Conservation (phyloP, 2,797 vertebrate genomes). For the Geotrypetes seraphini region DNA sequence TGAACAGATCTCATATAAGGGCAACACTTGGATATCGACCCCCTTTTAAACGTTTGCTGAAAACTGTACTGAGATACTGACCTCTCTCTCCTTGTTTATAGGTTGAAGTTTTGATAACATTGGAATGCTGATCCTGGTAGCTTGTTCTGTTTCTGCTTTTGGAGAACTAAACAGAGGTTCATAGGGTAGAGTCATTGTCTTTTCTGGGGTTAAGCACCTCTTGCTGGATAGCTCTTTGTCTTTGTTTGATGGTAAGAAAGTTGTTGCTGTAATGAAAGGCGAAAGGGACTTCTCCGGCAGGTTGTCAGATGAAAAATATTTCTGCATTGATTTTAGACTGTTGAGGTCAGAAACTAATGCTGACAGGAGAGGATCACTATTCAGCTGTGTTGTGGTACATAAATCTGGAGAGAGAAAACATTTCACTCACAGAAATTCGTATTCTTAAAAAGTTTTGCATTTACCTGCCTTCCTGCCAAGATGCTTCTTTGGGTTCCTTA, state of each 20-base stretch:
- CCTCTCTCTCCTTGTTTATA: not conserved
- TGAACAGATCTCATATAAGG: too few relatives aligned
- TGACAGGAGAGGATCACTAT: constrained; percentile 19
- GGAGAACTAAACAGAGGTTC: not conserved
- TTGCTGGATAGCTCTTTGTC: constrained; percentile 17
- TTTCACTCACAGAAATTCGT: not conserved
- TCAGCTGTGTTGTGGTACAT: constrained; percentile 25
- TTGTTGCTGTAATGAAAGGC: not conserved
- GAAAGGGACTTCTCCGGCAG: not conserved
- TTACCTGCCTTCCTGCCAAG: too few relatives aligned
- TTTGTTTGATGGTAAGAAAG: constrained; percentile 14
- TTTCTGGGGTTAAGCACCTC: constrained; percentile 13
- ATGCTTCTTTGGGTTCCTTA: too few relatives aligned
- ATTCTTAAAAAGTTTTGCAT: too few relatives aligned
- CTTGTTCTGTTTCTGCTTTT: not conserved
- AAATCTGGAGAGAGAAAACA: constrained; percentile 26
- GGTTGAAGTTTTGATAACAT: not conserved
- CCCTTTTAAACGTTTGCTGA: too few relatives aligned
- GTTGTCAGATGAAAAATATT: constrained; percentile 13
- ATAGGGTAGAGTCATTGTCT: too few relatives aligned
- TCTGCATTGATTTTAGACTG: constrained; percentile 9
- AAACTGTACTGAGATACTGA: too few relatives aligned
- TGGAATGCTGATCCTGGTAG: constrained; percentile 11
- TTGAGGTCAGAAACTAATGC: constrained; percentile 7
- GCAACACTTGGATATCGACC: too few relatives aligned